Evolutionary conservation across 2,888 invertebrate genomes (phyloP).

Genomic region (Leucoma salicis): DNA sequence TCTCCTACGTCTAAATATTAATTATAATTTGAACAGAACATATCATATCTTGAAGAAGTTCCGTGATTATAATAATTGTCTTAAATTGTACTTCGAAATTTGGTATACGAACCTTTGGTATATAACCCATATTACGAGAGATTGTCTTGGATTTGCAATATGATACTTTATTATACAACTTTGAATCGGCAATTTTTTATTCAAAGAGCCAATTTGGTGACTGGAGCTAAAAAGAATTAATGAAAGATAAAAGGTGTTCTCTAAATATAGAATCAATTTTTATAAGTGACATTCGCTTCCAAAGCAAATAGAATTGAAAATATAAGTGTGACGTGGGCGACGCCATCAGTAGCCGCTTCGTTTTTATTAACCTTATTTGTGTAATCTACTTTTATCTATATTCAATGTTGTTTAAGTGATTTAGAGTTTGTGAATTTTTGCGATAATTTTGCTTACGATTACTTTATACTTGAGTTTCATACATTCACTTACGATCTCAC

Average conservation of each 20-base stretch:
- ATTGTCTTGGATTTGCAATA: not conserved
- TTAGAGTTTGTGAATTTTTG: no score
- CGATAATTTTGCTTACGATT: no score
- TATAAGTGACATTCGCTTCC: no score
- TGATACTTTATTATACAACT: not conserved
- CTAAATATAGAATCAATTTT: not conserved
- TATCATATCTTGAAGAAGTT: conserved; percentile 8
- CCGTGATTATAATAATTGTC: conserved; percentile 12
- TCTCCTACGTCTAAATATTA: conserved; percentile 14
- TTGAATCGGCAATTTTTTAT: not conserved
- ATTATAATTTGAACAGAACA: conserved; percentile 9
- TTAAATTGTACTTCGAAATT: conserved; percentile 6
- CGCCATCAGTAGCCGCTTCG: no score
- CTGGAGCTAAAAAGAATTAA: not conserved
- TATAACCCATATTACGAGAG: conserved; percentile 4
- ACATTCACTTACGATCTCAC: no score
- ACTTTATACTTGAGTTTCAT: no score
- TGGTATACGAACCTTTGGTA: conserved; percentile 2
- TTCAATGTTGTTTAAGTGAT: no score
- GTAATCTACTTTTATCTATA: no score
- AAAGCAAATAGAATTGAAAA: no score
- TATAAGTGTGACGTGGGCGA: no score
- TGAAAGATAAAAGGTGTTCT: not conserved
- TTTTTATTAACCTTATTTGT: no score
- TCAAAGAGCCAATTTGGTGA: not conserved